These are phyloP conservation scores for Glyphotaelius pellucidus DNA, from an alignment of 2,888 invertebrate genomes.

Conservation along the genomic window DNA sequence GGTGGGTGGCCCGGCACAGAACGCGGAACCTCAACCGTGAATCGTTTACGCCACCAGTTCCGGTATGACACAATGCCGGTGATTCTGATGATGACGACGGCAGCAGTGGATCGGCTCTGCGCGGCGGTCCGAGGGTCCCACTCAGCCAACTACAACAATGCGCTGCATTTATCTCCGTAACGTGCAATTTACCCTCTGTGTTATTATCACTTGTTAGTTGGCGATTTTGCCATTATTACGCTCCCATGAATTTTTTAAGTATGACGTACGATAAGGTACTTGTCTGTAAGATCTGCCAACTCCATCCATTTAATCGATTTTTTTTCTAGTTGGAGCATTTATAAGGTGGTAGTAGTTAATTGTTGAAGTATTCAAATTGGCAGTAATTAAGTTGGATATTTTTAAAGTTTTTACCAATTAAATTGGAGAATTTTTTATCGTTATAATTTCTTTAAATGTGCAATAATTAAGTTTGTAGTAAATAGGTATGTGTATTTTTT, in stretches of 20 bases:
- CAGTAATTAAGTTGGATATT: no score
- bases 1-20: conserved; percentile 29
- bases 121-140: background rate
- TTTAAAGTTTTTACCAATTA: no score
- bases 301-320: background rate
- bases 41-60: conserved; percentile 40
- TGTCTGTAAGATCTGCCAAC: background rate
- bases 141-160: conserved; percentile 25
- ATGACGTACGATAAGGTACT: background rate
- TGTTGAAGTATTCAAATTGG: no score
- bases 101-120: background rate
- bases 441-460: no score
- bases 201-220: background rate
- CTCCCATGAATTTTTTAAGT: background rate
- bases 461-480: no score
- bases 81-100: background rate
- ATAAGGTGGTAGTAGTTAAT: no score
- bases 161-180: conserved; percentile 21
- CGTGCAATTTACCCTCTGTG: background rate
- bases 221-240: background rate
- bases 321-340: background rate
- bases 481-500: no score
- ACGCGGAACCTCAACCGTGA: conserved; percentile 37
- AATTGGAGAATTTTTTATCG: no score
- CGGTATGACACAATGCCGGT: background rate